phyloP scores from a whole-genome alignment of 2,888 invertebrate genomes.

The Drosophila tanythrix region DNA sequence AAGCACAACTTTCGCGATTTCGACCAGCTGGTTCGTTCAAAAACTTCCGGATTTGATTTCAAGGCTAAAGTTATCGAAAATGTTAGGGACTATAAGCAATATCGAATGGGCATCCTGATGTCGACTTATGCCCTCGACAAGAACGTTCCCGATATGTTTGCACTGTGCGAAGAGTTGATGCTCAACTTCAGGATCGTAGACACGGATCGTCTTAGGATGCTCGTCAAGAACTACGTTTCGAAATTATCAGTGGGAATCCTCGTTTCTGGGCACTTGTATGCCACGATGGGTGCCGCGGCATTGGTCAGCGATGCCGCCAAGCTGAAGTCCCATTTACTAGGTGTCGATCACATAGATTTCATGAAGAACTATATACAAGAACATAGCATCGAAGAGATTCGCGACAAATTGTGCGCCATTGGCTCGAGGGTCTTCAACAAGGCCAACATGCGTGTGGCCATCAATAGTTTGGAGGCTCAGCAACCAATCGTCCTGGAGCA shows the following conservation, averaged over 20 bases:
- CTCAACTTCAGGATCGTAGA: slow-evolving; percentile 89
- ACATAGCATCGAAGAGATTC: slow-evolving; percentile 87
- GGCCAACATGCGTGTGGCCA: slow-evolving; percentile 88
- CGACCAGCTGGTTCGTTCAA: slow-evolving; percentile 90
- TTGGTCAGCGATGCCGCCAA: slow-evolving; percentile 90
- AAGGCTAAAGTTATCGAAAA: slow-evolving; percentile 90
- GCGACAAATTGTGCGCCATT: slow-evolving; percentile 88
- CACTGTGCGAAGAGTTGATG: slow-evolving; percentile 92
- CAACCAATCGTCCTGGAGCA: slow-evolving; percentile 81
- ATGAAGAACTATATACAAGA: slow-evolving; percentile 91
- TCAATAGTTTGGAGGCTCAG: slow-evolving; percentile 87
- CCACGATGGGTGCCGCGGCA: slow-evolving; percentile 92
- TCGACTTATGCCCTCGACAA: slow-evolving; percentile 93
- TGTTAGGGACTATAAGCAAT: slow-evolving; percentile 88
- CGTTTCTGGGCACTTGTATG: slow-evolving; percentile 92
- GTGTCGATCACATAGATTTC: slow-evolving; percentile 91
- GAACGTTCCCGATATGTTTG: slow-evolving; percentile 92
- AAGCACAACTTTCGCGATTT: slow-evolving; percentile 91
- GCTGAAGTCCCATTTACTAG: slow-evolving; percentile 90
- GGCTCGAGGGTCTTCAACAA: slow-evolving; percentile 88
- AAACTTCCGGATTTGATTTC: slow-evolving; percentile 90
- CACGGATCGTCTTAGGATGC: slow-evolving; percentile 89
- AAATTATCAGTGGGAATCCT: slow-evolving; percentile 92
- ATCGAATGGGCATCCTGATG: slow-evolving; percentile 90
- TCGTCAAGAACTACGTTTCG: slow-evolving; percentile 91